phyloP scores from a whole-genome alignment of 2,797 vertebrate species.

The Nyctalus aviator region DNA sequence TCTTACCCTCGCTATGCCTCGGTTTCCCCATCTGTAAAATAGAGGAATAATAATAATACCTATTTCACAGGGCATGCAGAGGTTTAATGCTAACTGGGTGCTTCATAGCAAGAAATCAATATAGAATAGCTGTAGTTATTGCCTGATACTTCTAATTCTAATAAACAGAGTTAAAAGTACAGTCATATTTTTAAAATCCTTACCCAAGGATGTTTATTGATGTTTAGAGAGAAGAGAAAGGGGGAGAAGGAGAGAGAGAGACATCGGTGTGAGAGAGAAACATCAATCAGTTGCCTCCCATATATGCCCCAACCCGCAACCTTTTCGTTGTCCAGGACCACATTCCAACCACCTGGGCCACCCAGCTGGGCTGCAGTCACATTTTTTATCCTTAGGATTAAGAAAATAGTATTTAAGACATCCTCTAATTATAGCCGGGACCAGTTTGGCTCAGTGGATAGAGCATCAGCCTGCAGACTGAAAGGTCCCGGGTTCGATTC shows the following conservation, averaged over 20 bases:
- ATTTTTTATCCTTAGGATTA: not conserved
- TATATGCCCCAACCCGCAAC: not conserved
- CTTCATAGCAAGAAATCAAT: slow-evolving; percentile 20
- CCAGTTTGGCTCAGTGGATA: too few relatives aligned
- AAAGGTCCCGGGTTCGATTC: too few relatives aligned
- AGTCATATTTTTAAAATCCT: not conserved
- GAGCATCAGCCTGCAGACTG: too few relatives aligned
- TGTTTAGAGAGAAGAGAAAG: not conserved
- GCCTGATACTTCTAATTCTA: slow-evolving; percentile 4
- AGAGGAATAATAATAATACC: not conserved
- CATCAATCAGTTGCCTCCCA: not conserved
- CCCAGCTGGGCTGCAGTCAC: not conserved
- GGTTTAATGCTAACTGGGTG: not conserved
- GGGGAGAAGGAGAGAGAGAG: not conserved
- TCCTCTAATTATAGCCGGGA: slow-evolving; percentile 24
- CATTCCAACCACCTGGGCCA: not conserved
- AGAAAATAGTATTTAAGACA: not conserved
- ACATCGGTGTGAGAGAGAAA: not conserved
- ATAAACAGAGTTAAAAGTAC: slow-evolving; percentile 1
- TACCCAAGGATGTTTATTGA: not conserved
- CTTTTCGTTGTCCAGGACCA: not conserved
- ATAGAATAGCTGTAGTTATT: not conserved
- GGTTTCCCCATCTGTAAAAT: not conserved
- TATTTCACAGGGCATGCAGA: not conserved
- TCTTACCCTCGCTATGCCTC: not conserved